Evolutionary conservation across 2,113 vertebrate genomes (phyloP).

Genomic region (Cebidichthys violaceus): DNA sequence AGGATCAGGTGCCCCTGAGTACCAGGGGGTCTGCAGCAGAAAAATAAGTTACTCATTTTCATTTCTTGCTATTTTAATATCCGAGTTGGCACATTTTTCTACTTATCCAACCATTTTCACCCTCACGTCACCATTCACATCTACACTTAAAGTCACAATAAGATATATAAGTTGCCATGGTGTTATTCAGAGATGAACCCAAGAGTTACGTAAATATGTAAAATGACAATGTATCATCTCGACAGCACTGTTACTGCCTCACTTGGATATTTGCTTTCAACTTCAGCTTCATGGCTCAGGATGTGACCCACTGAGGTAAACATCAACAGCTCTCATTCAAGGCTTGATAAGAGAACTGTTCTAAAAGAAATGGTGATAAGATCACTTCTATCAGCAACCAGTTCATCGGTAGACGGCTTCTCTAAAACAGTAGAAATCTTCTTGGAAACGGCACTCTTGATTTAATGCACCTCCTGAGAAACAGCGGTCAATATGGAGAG

Average conservation of each 20-base stretch:
- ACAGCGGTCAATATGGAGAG: background rate
- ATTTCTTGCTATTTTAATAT: conserved; percentile 30
- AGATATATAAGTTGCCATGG: background rate
- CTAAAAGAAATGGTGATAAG: background rate
- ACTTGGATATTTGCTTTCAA: background rate
- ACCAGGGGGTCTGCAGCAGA: conserved; percentile 20
- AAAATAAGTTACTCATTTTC: conserved; percentile 3
- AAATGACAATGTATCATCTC: background rate
- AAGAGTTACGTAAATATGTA: background rate
- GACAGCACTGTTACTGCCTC: background rate
- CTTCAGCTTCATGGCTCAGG: background rate
- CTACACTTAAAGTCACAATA: background rate
- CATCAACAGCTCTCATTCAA: background rate
- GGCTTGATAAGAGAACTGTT: background rate
- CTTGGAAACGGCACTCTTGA: background rate
- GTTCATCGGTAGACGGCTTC: background rate
- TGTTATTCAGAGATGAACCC: background rate
- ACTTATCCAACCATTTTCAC: background rate
- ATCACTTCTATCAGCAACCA: background rate
- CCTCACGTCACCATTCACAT: background rate
- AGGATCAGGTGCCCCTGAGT: conserved; percentile 27
- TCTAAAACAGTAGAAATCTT: background rate
- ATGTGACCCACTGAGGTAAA: conserved; percentile 5
- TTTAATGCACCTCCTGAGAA: background rate
- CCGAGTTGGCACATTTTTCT: background rate